Base-by-base conservation (phyloP, 2,888 invertebrate species). In the Drosophila cognata region DNA sequence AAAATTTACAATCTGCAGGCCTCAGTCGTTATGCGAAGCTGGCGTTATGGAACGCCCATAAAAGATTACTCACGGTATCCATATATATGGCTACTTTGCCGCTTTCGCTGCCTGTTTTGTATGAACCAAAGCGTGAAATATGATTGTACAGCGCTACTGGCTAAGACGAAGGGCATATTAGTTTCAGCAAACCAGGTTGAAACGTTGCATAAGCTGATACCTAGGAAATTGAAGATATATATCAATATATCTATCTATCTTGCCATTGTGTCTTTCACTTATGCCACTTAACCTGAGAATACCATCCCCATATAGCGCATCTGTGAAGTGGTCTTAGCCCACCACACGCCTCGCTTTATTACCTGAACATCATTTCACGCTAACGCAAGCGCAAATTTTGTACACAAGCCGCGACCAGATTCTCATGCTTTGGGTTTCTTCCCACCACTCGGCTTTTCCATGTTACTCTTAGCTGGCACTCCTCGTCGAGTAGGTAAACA, bases 101-200 rank as follows among this genome's bases (percentile, higher is more conserved):
- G 60, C 78, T 74, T 78, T 73, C 61, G 55, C 71, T 69, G 58
- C 36, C 59, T 77, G 65, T 73, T 84, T 74, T 75, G 80, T 61
- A 71, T 79, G 88, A 82, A 84, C 71, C 81, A 82, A 85, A 81
- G 88, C 90, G 87, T 90, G 89, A 88, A 87, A 87, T 87, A 90
- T 87, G 89, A 88, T 90, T 87, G 84, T 76, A 52, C 3, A 72
- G 74, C 89, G 67, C 74, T 86, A 62, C 77, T 41, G 2, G 0
- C 1, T 0, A 6, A 13, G 13, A 4, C 8, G 0, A 4, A 25
- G 46, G 62, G 72, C 50, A 51, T 81, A 71, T 76, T 25, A 43
- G 59, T 46, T 43, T 0, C 11, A 18, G 8, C 6, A 25, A 13
- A n/a, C 10, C 3, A 11, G 11, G 2, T 18, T 28, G 28, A 50